Percentiles rank a stretch among this genome's conserved stretches.
Conservation (phyloP, 2,888 invertebrate genomes). For the Pristionchus arcanus region DNA sequence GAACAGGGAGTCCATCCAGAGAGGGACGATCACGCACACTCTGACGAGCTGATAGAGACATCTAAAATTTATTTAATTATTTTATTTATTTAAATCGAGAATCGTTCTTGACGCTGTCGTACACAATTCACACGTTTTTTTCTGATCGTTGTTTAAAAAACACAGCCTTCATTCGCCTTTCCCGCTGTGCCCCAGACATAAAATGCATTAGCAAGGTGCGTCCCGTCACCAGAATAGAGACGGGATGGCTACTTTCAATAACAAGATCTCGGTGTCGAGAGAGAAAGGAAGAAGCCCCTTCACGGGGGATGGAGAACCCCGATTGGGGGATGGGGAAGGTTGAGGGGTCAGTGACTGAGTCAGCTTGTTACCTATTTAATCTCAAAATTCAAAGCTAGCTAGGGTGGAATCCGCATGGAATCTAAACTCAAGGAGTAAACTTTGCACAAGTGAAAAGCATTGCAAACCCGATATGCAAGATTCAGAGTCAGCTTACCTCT, state of each 20-base stretch:
- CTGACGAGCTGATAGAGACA: slow-evolving; percentile 21
- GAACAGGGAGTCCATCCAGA: background rate
- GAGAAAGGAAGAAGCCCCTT: background rate
- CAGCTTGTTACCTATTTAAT: background rate
- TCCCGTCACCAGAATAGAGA: background rate
- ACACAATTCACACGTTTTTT: too few species aligned
- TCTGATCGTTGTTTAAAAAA: too few species aligned
- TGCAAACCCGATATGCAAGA: too few species aligned
- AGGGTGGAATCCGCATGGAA: too few species aligned
- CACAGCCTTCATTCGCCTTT: background rate
- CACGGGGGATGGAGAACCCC: background rate
- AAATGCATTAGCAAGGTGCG: slow-evolving; percentile 31
- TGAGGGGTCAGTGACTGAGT: background rate
- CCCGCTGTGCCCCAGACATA: background rate
- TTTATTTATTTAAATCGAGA: background rate
- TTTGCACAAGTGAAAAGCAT: too few species aligned
- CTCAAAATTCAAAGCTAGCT: too few species aligned
- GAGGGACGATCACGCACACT: background rate
- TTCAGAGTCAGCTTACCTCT: too few species aligned
- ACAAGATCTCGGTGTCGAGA: background rate
- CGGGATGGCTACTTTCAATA: background rate
- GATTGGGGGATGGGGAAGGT: background rate
- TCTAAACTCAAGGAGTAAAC: too few species aligned
- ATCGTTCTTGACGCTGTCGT: background rate
- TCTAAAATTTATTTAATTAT: background rate